Evolutionary conservation across 2,888 invertebrate genomes (phyloP), one percentile per base, ranked within the genome.

Genomic region (Steinernema carpocapsae): DNA sequence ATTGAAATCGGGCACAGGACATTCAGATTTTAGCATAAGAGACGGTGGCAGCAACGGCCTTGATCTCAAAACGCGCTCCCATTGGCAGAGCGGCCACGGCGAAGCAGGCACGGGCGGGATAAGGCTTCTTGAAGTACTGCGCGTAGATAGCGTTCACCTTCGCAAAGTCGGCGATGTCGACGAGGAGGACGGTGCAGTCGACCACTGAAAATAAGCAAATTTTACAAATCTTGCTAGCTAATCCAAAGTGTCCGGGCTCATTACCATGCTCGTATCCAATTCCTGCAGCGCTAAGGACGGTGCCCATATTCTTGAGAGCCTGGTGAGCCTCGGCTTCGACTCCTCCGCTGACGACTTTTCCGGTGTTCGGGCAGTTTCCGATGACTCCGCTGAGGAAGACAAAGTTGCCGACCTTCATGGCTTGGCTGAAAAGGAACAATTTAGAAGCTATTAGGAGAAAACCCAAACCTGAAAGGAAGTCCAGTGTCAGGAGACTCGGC

Each of bases 381-480:
- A 95, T 88, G 76, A 93, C 92, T 48, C 95, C 95, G 4, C 94
- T 94, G 51, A 94, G 91, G 87, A 94, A 95, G 43, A 95, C 90
- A 0, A 93, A 94, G 77, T 92, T 91, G 87, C 92, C 93, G 46
- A 92, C 92, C 73, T 92, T 90, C 71, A 95, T 92, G 22, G 94
- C 95, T 90, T 94, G 94, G 86, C 94, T 95, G 88, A 70, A 90
- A 72, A 43, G 43, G 43, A 14, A 43, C 7, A 43, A 7, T 7
- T 43, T 7, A 14, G 43, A 43, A 12, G 7, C 10, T 43, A 43
- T 12, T 7, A 43, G 10, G 43, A 14, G 43, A 7, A 43, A 43
- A 43, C 14, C 14, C n/a, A n/a, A n/a, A 43, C 43, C 43, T 43
- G 56, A 56, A 56, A 26, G 56, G 56, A 12, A 56, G 56, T 4